These are phyloP conservation scores for Zootermopsis nevadensis DNA, from an alignment of 2,888 invertebrate genomes.

Conservation along the genomic window DNA sequence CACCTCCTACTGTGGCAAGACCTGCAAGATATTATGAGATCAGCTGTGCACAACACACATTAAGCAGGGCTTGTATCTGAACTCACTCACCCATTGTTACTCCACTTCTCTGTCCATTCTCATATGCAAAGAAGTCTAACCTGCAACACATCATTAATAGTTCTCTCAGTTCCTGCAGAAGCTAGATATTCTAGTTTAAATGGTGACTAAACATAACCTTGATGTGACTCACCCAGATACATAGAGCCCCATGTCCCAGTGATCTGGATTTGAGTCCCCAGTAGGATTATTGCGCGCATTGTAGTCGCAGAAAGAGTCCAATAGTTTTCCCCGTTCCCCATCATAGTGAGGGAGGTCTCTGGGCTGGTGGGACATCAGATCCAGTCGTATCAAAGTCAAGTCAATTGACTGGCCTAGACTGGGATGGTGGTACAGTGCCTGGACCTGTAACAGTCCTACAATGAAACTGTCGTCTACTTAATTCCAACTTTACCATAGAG, in stretches of 20 bases:
- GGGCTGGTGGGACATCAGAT: constrained; percentile 77
- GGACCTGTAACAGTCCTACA: constrained; percentile 67
- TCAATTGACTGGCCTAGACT: constrained; percentile 75
- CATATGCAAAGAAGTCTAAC: constrained; percentile 78
- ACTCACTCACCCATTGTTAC: constrained; percentile 76
- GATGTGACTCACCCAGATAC: constrained; percentile 73
- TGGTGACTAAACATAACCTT: neutral
- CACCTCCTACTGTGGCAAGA: constrained; percentile 82
- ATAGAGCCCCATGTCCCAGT: constrained; percentile 85
- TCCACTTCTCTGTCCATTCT: constrained; percentile 75
- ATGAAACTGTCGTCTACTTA: no score
- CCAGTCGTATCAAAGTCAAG: constrained; percentile 76
- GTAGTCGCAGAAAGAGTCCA: constrained; percentile 82
- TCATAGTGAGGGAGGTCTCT: constrained; percentile 70
- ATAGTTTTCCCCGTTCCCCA: constrained; percentile 73
- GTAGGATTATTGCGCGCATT: constrained; percentile 73
- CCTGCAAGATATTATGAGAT: constrained; percentile 53
- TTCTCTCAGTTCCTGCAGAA: neutral
- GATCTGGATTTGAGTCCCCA: constrained; percentile 75
- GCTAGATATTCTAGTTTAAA: neutral
- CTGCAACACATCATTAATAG: constrained; percentile 61
- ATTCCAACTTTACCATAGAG: no score
- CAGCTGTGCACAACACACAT: no score
- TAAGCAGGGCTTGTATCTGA: no score
- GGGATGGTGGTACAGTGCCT: constrained; percentile 82